phyloP scores from a whole-genome alignment of 92 coral and sea anemone genomes.

The Actinernus sp. region DNA sequence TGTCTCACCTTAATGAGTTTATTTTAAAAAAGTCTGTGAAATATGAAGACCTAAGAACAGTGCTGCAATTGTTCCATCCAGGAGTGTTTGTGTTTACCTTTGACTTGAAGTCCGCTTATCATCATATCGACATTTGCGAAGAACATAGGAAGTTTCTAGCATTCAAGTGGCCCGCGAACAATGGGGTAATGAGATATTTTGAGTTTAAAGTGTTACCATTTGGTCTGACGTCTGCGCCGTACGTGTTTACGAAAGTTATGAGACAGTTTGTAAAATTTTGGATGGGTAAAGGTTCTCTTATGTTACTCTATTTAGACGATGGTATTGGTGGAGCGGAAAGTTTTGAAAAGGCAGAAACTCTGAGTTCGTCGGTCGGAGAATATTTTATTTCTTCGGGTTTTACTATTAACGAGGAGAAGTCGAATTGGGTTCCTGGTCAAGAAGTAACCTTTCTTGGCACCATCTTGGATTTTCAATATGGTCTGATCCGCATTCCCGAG shows the following conservation, averaged over 20 bases:
- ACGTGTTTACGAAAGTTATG: constrained; percentile 55
- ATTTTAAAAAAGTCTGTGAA: constrained; percentile 47
- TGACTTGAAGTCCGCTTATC: constrained; percentile 64
- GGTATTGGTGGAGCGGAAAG: constrained; percentile 38
- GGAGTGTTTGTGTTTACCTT: constrained; percentile 37
- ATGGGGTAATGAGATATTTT: constrained; percentile 31
- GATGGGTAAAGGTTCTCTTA: constrained; percentile 26
- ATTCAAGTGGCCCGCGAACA: constrained; percentile 36
- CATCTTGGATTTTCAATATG: constrained; percentile 43
- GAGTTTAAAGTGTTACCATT: constrained; percentile 47
- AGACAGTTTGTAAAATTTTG: constrained; percentile 57
- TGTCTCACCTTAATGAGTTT: constrained; percentile 49
- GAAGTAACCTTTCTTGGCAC: constrained; percentile 37
- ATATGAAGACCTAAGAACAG: constrained; percentile 60
- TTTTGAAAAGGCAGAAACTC: constrained; percentile 7
- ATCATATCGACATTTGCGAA: constrained; percentile 63
- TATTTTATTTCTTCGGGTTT: constrained; percentile 53
- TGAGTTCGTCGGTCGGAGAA: constrained; percentile 25
- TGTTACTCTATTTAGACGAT: constrained; percentile 31
- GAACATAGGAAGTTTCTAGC: constrained; percentile 50
- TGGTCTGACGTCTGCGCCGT: constrained; percentile 58
- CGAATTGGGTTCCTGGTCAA: constrained; percentile 41
- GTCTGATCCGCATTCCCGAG: constrained; percentile 41
- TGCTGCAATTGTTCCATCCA: constrained; percentile 45
- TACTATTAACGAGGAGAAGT: constrained; percentile 46